Base-by-base conservation (phyloP, 2,888 invertebrate species). In the Dexiosoma caninum region DNA sequence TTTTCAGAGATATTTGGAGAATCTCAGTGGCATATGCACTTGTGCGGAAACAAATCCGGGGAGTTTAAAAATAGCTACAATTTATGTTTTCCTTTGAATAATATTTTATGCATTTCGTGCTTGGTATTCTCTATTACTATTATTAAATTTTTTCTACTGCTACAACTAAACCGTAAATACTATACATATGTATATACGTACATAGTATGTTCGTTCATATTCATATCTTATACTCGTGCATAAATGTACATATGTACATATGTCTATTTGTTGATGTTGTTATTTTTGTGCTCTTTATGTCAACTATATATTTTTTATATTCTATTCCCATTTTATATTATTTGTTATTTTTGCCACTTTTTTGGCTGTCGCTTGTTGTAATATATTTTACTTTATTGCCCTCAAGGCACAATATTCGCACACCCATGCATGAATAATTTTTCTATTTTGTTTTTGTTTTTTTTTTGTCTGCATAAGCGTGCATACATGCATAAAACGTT, bases 1-100 rank as follows among this genome's bases (percentile, higher is more conserved):
- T 8, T 9, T 67, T 19, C 27, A 27, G 12, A 57, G 32, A 62
- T 32, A 57, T 46, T 69, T 57, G 16, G 42, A 14, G 32, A 49
- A 57, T 77, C 64, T 69, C 77, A 49, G 64, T 82, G 80, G 74
- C 82, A 82, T 78, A 82, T 87, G 82, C 83, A 82, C 81, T 84
- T 84, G 79, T 83, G 85, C 84, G 87, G 85, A 83, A 84, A 84
- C 84, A 85, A 87, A 85, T 88, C 87, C 88, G 84, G 85, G 83
- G 84, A 84, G 85, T 85, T 85, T 86, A 86, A 87, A 87, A 87
- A 85, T 87, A 85, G 84, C 84, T 86, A 85, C 87, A 88, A 88
- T 87, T 87, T 87, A 88, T 88, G 87, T 85, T 85, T 87, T 85
- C 85, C 87, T 85, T 84, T 87, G 87, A 86, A 86, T 86, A 53